Percentiles rank a stretch among this genome's conserved stretches.
Evolutionary conservation across 1,140 invertebrate genomes (phyloP).

Genomic region (fruit fly (Drosophila melanogaster)): Release_6_plus_ISO1_MT NC_004354.4:2650001-2650500

Average conservation of each 20-base stretch:
- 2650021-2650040: neutral
- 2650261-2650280: constrained; percentile 8
- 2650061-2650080: neutral
- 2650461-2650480: constrained; percentile 1
- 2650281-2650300: constrained; percentile 9
- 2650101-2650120: neutral
- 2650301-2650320: neutral
- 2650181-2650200: constrained; percentile 20
- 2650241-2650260: constrained; percentile 36
- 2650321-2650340: constrained; percentile 36
- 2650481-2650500: neutral
- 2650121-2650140: constrained; percentile 1
- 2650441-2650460: constrained; percentile 20
- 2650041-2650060: neutral
- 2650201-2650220: constrained; percentile 16
- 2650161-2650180: constrained; percentile 9
- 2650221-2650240: constrained; percentile 42
- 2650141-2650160: constrained; percentile 8
- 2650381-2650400: constrained; percentile 39
- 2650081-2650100: neutral
- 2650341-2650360: constrained; percentile 25
- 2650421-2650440: constrained; percentile 8
- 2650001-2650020: constrained; percentile 20
- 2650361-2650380: constrained; percentile 49
- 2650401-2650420: constrained; percentile 16